A percentile compares a stretch with the other conserved stretches of the same genome.
Conservation (phyloP, 2,797 vertebrate genomes). For the Centroberyx gerrardi region DNA sequence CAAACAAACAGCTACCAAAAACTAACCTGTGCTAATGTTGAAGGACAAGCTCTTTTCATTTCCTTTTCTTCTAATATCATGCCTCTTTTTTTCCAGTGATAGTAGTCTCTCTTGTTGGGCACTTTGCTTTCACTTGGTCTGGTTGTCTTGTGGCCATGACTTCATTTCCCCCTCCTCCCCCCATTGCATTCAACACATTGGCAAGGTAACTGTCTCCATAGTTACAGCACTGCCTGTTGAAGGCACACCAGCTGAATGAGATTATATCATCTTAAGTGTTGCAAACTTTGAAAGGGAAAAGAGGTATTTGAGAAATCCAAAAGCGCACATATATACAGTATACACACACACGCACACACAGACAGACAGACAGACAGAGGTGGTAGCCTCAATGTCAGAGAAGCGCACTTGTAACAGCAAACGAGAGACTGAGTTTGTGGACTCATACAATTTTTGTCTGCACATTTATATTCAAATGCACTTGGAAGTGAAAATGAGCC, state of each 20-base stretch:
- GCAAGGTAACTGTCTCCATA: conserved; percentile 65
- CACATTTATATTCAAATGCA: not conserved
- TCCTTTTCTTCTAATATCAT: conserved; percentile 1
- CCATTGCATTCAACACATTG: conserved; percentile 21
- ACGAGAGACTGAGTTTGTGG: not conserved
- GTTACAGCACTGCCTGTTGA: conserved; percentile 50
- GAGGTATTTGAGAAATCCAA: not conserved
- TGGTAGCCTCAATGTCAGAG: not conserved
- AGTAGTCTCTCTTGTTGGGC: conserved; percentile 7
- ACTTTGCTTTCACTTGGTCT: conserved; percentile 27
- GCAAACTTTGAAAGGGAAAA: not conserved
- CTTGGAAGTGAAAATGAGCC: too few species aligned
- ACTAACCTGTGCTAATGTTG: conserved; percentile 56
- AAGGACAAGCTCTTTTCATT: conserved; percentile 24
- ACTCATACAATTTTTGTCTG: not conserved
- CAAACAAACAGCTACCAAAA: not conserved
- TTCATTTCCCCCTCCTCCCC: conserved; percentile 27
- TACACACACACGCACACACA: too few species aligned
- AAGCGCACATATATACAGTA: not conserved
- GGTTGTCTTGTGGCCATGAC: conserved; percentile 41
- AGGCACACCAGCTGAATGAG: conserved; percentile 20
- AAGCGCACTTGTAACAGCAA: not conserved
- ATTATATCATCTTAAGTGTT: conserved; percentile 5
- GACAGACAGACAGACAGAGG: not conserved
- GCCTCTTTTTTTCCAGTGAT: not conserved